Conservation (phyloP, 2,113 vertebrate species). For the Ictalurus punctatus region DNA sequence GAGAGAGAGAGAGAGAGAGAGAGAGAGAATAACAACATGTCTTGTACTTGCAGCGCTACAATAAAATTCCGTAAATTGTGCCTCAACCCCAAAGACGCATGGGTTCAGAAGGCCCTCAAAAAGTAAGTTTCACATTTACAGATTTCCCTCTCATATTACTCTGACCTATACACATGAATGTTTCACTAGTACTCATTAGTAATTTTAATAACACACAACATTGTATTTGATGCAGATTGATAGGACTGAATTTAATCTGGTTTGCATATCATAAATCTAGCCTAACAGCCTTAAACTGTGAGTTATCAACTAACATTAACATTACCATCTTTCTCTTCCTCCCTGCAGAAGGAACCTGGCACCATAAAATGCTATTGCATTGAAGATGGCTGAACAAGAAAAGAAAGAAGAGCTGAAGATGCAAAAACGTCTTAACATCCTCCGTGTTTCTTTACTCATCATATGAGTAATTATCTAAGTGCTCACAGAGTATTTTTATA, state of each 20-base stretch:
- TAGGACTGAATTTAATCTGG: not conserved
- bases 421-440: not conserved
- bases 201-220: not conserved
- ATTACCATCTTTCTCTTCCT: not conserved
- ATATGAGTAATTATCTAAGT: not conserved
- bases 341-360: not conserved
- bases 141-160: not conserved
- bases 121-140: not conserved
- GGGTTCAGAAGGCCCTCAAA: slow-evolving; percentile 28
- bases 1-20: too few species aligned
- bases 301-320: not conserved
- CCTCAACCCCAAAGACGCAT: slow-evolving; percentile 19
- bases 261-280: not conserved
- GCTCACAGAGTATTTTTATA: not conserved
- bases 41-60: slow-evolving; percentile 20
- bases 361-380: not conserved
- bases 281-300: not conserved
- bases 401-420: not conserved
- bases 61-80: slow-evolving; percentile 25
- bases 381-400: not conserved
- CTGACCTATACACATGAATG: not conserved
- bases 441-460: not conserved
- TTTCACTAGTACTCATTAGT: not conserved
- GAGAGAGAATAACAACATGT: not conserved
- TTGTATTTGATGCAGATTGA: not conserved